A percentile compares a stretch with the other conserved stretches of the same genome.
phyloP scores from a whole-genome alignment of 2,888 invertebrate species.

The Plutella xylostella region DNA sequence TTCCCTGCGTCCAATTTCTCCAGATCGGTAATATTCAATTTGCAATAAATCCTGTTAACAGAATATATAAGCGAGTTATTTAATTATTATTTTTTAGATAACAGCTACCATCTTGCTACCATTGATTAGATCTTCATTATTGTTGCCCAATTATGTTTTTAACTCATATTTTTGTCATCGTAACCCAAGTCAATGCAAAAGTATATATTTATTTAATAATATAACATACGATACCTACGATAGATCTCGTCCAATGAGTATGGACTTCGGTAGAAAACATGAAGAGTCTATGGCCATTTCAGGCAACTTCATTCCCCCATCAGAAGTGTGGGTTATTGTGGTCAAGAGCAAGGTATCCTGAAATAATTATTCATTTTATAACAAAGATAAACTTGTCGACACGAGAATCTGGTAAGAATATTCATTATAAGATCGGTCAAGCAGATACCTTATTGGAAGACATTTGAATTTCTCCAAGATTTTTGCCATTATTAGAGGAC shows the following conservation, averaged over 20 bases:
- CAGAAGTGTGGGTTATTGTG: conserved; percentile 26
- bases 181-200: background rate
- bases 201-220: background rate
- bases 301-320: conserved; percentile 34
- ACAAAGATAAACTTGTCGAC: too few relatives aligned
- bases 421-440: too few relatives aligned
- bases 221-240: conserved; percentile 30
- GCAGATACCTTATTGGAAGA: conserved; percentile 23
- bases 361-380: conserved; percentile 7
- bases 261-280: conserved; percentile 32
- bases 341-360: conserved; percentile 30
- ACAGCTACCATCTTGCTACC: too few relatives aligned
- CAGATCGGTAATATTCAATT: conserved; percentile 31
- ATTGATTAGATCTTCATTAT: too few relatives aligned
- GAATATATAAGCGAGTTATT: too few relatives aligned
- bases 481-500: conserved; percentile 23
- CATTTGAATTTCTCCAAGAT: conserved; percentile 28
- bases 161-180: too few relatives aligned
- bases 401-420: too few relatives aligned
- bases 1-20: conserved; percentile 23
- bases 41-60: conserved; percentile 35
- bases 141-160: too few relatives aligned
- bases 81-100: too few relatives aligned
- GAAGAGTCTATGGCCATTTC: too few relatives aligned
- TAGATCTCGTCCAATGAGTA: conserved; percentile 36